Evolutionary conservation across 1,140 invertebrate genomes (phyloP).

Genomic region (Pseudoatta argentina): DNA sequence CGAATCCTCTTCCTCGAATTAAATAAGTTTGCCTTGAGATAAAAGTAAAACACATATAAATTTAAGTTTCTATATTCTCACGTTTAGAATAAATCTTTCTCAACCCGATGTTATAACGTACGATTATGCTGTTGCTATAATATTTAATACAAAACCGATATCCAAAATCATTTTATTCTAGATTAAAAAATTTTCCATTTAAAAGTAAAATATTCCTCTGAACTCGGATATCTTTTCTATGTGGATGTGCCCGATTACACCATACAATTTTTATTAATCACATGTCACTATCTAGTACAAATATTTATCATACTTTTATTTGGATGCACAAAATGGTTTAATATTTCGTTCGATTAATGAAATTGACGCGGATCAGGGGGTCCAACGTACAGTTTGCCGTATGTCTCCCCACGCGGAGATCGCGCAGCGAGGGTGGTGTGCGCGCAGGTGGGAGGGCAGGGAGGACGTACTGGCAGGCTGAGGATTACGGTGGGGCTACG

Average conservation of each 20-base stretch:
- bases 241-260: not conserved
- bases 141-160: too few species aligned
- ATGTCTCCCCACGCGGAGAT: conserved; percentile 63
- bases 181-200: too few species aligned
- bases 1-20: too few species aligned
- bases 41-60: too few species aligned
- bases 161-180: too few species aligned
- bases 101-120: too few species aligned
- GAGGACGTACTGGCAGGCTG: conserved; percentile 72
- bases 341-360: conserved; percentile 78
- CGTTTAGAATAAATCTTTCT: too few species aligned
- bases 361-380: conserved; percentile 80
- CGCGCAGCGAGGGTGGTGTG: conserved; percentile 79
- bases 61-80: too few species aligned
- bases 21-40: too few species aligned
- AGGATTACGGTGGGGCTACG: conserved; percentile 59
- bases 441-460: conserved; percentile 74
- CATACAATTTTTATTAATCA: not conserved
- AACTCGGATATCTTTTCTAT: too few species aligned
- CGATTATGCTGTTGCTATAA: too few species aligned
- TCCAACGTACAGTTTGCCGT: conserved; percentile 28
- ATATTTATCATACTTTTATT: not conserved
- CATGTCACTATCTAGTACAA: not conserved
- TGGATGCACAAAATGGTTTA: conserved; percentile 62
- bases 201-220: too few species aligned